Evolutionary conservation across 2,797 vertebrate genomes (phyloP), one percentile per base, ranked within the genome.

Genomic region (Bovichtus diacanthus): DNA sequence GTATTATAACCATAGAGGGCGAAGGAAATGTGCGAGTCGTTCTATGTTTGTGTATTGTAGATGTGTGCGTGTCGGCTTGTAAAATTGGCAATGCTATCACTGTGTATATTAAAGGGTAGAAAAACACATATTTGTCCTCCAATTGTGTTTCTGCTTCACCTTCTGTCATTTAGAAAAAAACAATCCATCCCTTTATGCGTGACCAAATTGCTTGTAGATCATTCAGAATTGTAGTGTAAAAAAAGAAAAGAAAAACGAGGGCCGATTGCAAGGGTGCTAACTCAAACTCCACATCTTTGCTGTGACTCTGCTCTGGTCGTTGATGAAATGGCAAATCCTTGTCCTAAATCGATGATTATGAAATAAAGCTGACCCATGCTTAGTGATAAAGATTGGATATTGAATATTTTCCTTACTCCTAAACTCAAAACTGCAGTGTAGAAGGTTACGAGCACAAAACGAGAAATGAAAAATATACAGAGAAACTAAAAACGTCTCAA

Each of bases 341-440:
- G 38, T 23, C 39, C 67, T 34, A 58, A 82, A 84, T 76, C 58
- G 2, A 69, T 76, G 38, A 49, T 78, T 59, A 62, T 68, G 44
- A 76, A 86, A 64, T 78, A 51, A 60, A 69, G 54, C 78, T 64
- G 50, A 70, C 58, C 46, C 23, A 55, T 6, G 34, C 34, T 59
- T 46, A 41, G 39, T 41, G 31, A 56, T 29, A 49, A 39, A 70
- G 25, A 81, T 66, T 76, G 47, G 47, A 55, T 76, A 68, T 50
- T 62, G 49, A 82, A 80, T 61, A 73, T 65, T 69, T 43, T 59
- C 47, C 36, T 58, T 44, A 47, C 46, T 16, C 36, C 19, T 38
- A 9, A 56, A 23, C 12, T 56, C 4, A 0, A 60, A 41, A 16
- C 29, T 7, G 23, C 49, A n/a, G 38, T n/a, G 31, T 44, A 31